These are phyloP conservation scores for Drosophila mulleri DNA, from an alignment of 2,888 invertebrate genomes.

Conservation along the genomic window DNA sequence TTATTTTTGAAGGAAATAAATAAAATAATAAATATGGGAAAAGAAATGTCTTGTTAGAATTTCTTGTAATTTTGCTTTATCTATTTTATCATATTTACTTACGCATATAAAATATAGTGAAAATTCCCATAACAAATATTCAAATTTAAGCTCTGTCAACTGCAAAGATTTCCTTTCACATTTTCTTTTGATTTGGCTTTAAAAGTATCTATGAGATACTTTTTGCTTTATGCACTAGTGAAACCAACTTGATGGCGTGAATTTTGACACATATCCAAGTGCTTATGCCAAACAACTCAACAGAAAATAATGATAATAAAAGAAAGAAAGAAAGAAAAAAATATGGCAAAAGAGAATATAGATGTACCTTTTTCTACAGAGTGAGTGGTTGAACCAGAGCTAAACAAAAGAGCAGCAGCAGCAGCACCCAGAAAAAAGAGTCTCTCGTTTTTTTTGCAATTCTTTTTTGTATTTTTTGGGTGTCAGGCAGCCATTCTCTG, in stretches of 20 bases:
- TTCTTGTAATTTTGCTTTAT: neutral
- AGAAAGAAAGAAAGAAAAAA: neutral
- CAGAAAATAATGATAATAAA: neutral
- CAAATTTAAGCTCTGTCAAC: neutral
- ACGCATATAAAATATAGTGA: neutral
- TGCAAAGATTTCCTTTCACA: neutral
- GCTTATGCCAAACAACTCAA: conserved; percentile 79
- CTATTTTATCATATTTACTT: neutral
- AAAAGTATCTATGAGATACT: conserved; percentile 41
- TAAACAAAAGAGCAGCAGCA: conserved; percentile 65
- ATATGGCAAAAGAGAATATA: conserved; percentile 12
- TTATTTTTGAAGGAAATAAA: neutral
- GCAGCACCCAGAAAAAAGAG: conserved; percentile 11
- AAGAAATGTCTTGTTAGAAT: no score
- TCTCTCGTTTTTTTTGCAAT: conserved; percentile 22
- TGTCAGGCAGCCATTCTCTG: conserved; percentile 32
- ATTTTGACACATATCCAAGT: conserved; percentile 73
- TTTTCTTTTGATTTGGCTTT: conserved; percentile 27
- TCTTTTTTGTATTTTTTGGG: conserved; percentile 9
- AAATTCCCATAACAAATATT: neutral
- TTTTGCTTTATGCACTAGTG: conserved; percentile 45
- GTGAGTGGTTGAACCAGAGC: conserved; percentile 29
- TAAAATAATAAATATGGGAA: no score
- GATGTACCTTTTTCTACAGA: conserved; percentile 39
- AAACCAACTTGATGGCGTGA: conserved; percentile 64